These are phyloP conservation scores for Rhinogobio ventralis DNA, from an alignment of 2,797 vertebrate genomes.

Conservation along the genomic window DNA sequence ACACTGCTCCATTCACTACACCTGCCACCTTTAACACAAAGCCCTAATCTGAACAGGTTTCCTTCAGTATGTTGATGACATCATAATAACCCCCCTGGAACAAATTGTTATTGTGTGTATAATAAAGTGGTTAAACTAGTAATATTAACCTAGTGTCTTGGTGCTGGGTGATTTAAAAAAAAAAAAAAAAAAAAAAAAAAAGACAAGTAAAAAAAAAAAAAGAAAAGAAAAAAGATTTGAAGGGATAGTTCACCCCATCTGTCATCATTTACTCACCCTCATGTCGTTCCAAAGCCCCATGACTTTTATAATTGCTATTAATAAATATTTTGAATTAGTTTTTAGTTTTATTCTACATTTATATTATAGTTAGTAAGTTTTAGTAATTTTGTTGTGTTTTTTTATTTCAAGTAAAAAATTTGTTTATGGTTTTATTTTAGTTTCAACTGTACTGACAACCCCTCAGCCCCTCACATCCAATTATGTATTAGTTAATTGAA, in stretches of 20 bases:
- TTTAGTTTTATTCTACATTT: background rate
- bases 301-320: background rate
- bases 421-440: too few species aligned
- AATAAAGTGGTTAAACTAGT: slow-evolving; percentile 10
- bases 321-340: background rate
- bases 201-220: background rate
- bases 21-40: slow-evolving; percentile 28
- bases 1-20: slow-evolving; percentile 3
- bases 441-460: too few species aligned
- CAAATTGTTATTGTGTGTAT: background rate
- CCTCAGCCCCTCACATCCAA: too few species aligned
- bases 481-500: too few species aligned
- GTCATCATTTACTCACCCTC: background rate
- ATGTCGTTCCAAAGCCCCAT: background rate
- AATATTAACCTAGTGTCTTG: background rate
- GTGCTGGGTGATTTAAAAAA: background rate
- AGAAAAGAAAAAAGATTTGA: background rate
- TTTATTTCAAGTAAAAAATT: too few species aligned
- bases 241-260: too few species aligned
- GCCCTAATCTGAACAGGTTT: background rate
- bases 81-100: background rate
- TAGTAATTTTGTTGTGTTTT: too few species aligned
- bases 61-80: background rate
- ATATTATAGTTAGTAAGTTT: too few species aligned
- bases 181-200: background rate